A percentile compares a stretch with the other conserved stretches of the same genome.
Conservation (phyloP, 2,888 invertebrate genomes). For the Marronus borbonicus region DNA sequence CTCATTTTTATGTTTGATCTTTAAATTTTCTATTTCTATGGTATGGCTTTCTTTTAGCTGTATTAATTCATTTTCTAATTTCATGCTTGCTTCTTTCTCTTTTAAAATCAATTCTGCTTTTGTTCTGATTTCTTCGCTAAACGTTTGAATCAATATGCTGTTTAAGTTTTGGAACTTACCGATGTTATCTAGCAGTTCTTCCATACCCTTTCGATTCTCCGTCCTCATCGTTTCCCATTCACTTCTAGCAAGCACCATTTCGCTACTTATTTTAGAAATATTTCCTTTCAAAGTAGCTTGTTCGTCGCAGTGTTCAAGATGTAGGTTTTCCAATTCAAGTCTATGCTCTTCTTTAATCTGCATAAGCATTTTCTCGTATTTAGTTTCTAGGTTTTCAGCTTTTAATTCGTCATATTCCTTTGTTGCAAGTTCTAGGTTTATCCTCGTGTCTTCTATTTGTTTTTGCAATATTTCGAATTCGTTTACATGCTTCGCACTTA, state of each 20-base stretch:
- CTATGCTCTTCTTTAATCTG: conserved; percentile 50
- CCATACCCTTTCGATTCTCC: conserved; percentile 65
- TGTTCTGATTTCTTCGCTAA: conserved; percentile 53
- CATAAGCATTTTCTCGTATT: conserved; percentile 47
- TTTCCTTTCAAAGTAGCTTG: conserved; percentile 67
- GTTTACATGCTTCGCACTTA: conserved; percentile 16
- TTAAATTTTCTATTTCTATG: conserved; percentile 60
- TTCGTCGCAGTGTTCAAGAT: conserved; percentile 59
- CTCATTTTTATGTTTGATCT: conserved; percentile 61
- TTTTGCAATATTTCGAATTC: background rate
- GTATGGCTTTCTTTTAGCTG: conserved; percentile 52
- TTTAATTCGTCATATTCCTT: conserved; percentile 48
- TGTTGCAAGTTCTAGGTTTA: conserved; percentile 10
- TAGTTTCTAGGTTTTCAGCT: conserved; percentile 37
- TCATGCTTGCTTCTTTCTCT: background rate
- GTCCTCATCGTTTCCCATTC: conserved; percentile 67
- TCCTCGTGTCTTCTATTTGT: background rate
- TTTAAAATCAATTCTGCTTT: conserved; percentile 51
- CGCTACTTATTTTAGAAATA: conserved; percentile 60
- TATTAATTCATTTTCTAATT: conserved; percentile 36
- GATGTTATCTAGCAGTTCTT: conserved; percentile 57
- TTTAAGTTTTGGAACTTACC: conserved; percentile 56
- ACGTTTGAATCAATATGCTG: conserved; percentile 44
- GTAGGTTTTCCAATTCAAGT: conserved; percentile 44
- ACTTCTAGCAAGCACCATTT: conserved; percentile 51